Evolutionary conservation across 2,113 vertebrate genomes (phyloP).

Genomic region (Lycocorax pyrrhopterus): DNA sequence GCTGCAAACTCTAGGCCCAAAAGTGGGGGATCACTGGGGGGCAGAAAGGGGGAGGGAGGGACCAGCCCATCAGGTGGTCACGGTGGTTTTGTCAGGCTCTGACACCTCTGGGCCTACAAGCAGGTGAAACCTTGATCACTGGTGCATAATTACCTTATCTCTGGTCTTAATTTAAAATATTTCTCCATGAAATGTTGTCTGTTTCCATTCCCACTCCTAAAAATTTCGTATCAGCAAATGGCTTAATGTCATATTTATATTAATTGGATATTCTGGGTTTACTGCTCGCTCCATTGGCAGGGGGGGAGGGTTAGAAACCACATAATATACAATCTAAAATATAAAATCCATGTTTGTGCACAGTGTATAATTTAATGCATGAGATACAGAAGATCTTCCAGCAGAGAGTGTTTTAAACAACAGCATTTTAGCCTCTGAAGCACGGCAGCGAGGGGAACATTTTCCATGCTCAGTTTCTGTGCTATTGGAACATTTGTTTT

Average conservation of each 20-base stretch:
- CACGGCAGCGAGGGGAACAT: conserved; percentile 43
- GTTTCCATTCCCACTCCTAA: not conserved
- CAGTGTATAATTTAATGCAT: conserved; percentile 66
- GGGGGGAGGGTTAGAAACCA: not conserved
- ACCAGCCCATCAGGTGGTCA: not conserved
- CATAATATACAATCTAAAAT: conserved; percentile 2
- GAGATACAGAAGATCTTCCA: conserved; percentile 42
- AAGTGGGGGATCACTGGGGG: not conserved
- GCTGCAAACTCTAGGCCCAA: not conserved
- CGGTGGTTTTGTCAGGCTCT: not conserved
- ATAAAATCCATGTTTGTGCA: conserved; percentile 22
- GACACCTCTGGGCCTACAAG: not conserved
- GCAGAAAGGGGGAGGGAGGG: not conserved
- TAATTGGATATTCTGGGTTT: conserved; percentile 54
- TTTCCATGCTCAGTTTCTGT: conserved; percentile 61
- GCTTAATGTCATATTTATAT: not conserved
- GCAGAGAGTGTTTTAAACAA: conserved; percentile 72
- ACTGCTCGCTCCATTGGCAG: not conserved
- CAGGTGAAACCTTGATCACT: not conserved
- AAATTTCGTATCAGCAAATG: not conserved
- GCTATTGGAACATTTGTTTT: conserved; percentile 82
- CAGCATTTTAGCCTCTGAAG: conserved; percentile 34
- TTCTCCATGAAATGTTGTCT: not conserved
- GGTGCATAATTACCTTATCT: not conserved
- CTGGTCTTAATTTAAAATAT: conserved; percentile 4